A percentile compares a stretch with the other conserved stretches of the same genome.
Conservation (phyloP, 2,797 vertebrate species). For the Poeciliopsis infans region DNA sequence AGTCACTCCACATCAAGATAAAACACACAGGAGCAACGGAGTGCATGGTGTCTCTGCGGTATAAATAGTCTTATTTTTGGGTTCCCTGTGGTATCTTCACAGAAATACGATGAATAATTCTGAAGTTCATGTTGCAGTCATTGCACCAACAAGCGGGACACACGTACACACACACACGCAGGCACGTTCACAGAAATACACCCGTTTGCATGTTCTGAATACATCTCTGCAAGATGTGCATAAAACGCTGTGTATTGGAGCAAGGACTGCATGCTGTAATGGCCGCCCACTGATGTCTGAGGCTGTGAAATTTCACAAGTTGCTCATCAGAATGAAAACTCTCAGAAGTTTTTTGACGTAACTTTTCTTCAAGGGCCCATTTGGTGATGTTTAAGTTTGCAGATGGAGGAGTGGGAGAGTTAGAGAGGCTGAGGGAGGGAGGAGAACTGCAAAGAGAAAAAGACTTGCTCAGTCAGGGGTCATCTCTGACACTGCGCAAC, state of each 20-base stretch:
- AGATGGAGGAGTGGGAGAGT: conserved; percentile 24
- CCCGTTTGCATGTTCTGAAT: conserved; percentile 55
- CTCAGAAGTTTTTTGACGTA: conserved; percentile 54
- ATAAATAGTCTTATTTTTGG: conserved; percentile 57
- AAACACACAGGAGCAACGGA: conserved; percentile 43
- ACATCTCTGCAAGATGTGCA: conserved; percentile 49
- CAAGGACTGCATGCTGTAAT: conserved; percentile 42
- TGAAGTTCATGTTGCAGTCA: conserved; percentile 66
- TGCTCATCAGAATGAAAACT: conserved; percentile 57
- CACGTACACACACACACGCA: conserved; percentile 22
- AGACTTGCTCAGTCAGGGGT: conserved; percentile 13
- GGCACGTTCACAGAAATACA: conserved; percentile 34
- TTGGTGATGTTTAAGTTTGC: conserved; percentile 56
- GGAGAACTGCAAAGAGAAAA: neutral
- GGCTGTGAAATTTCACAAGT: conserved; percentile 63
- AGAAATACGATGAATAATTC: conserved; percentile 66
- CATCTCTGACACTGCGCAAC: conserved; percentile 16
- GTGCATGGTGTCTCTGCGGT: conserved; percentile 38
- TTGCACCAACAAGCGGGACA: conserved; percentile 47
- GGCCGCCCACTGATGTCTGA: conserved; percentile 52
- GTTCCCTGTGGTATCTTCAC: conserved; percentile 50
- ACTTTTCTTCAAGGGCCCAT: conserved; percentile 72
- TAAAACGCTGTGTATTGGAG: conserved; percentile 45
- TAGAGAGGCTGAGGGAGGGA: neutral
- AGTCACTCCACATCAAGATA: conserved; percentile 38